Percentiles rank a stretch among this genome's conserved stretches.
Evolutionary conservation across 1,140 invertebrate genomes (phyloP).

Genomic region (Trachymyrmex cornetzi): DNA sequence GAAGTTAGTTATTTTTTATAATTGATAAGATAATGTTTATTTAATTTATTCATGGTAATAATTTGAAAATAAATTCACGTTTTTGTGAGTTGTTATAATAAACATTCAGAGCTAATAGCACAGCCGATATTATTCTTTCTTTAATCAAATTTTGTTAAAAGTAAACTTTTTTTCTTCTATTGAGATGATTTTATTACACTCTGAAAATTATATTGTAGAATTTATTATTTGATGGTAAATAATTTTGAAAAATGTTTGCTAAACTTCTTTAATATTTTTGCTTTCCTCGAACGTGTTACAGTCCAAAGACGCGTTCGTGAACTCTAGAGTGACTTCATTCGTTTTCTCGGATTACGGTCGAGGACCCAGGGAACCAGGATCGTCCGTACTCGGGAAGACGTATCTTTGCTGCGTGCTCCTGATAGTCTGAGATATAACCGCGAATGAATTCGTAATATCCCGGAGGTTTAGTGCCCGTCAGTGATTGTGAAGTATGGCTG

Average conservation of each 20-base stretch:
- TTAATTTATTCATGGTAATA: too few relatives aligned
- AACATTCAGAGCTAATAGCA: neutral
- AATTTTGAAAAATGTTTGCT: neutral
- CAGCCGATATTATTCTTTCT: neutral
- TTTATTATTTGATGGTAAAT: neutral
- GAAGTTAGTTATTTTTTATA: too few relatives aligned
- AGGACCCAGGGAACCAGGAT: neutral
- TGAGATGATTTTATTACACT: neutral
- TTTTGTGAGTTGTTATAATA: neutral
- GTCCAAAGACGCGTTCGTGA: neutral
- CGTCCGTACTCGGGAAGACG: conserved; percentile 26
- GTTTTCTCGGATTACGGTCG: conserved; percentile 37
- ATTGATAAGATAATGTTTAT: too few relatives aligned
- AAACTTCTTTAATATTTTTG: neutral
- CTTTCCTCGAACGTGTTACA: neutral
- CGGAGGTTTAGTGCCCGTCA: conserved; percentile 37
- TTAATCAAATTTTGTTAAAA: neutral
- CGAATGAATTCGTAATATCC: conserved; percentile 64
- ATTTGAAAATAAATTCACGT: too few relatives aligned
- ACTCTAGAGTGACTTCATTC: conserved; percentile 35
- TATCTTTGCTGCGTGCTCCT: conserved; percentile 22
- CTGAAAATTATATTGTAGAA: neutral
- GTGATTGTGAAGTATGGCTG: conserved; percentile 24
- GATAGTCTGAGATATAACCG: conserved; percentile 50
- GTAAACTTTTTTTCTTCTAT: neutral